Conservation (phyloP, 2,797 vertebrate genomes). For the Myripristis murdjan region DNA sequence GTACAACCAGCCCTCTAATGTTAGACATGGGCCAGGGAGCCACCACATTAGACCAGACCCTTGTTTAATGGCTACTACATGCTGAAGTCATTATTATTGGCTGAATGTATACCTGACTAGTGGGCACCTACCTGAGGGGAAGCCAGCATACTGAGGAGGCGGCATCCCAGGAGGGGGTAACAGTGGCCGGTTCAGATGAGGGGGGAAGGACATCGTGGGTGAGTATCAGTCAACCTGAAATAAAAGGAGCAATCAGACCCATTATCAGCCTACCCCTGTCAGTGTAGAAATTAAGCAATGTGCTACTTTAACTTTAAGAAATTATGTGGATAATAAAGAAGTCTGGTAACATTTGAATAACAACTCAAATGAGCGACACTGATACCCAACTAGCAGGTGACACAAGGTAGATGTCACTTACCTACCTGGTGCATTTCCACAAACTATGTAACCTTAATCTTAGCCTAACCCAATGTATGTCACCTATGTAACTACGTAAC, state of each 20-base stretch:
- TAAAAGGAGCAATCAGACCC: background rate
- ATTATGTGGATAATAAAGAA: too few species aligned
- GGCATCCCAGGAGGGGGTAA: conserved; percentile 97
- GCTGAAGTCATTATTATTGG: background rate
- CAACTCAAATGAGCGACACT: too few species aligned
- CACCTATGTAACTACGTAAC: too few species aligned
- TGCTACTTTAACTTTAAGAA: background rate
- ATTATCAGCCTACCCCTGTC: background rate
- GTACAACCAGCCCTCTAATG: too few species aligned
- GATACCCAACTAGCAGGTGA: too few species aligned
- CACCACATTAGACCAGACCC: too few species aligned
- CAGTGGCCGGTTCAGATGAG: conserved; percentile 97
- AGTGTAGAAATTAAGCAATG: background rate
- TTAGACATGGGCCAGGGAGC: too few species aligned
- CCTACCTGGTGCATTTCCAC: too few species aligned
- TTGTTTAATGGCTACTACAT: background rate
- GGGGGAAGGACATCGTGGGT: conserved; percentile 95
- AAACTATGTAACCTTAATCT: too few species aligned
- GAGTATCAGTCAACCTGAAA: conserved; percentile 56
- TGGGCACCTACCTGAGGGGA: conserved; percentile 90
- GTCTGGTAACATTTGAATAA: too few species aligned
- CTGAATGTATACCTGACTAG: background rate
- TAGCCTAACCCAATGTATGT: too few species aligned
- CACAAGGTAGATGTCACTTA: too few species aligned
- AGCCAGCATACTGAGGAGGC: conserved; percentile 96